These are phyloP conservation scores for Sceloporus undulatus DNA, from an alignment of 2,113 vertebrate species.

Conservation along the genomic window DNA sequence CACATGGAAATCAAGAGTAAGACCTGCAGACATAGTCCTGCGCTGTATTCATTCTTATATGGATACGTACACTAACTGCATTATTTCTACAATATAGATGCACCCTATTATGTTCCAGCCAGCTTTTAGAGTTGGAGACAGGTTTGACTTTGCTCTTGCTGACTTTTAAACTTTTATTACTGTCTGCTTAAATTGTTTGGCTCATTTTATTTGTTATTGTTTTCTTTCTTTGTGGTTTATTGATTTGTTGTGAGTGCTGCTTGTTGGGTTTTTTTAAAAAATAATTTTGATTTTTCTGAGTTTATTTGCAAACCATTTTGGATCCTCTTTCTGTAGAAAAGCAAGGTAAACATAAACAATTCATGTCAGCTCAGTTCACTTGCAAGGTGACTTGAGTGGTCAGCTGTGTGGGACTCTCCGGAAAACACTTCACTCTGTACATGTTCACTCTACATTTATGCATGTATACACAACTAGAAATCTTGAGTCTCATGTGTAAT, in stretches of 20 bases:
- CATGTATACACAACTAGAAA: no score
- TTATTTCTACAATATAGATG: no score
- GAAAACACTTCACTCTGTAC: not conserved
- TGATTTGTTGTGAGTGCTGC: not conserved
- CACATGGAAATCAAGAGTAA: no score
- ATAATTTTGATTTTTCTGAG: not conserved
- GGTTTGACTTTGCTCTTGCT: not conserved
- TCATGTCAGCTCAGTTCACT: not conserved
- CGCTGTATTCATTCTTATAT: not conserved
- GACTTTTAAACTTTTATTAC: not conserved
- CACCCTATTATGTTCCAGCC: not conserved
- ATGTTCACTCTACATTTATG: no score
- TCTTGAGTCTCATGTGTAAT: no score
- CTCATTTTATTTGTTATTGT: not conserved
- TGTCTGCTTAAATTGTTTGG: not conserved
- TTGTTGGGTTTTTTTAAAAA: not conserved
- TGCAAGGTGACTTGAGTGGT: not conserved
- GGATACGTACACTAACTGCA: not conserved
- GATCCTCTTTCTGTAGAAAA: not conserved
- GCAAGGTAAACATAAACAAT: not conserved
- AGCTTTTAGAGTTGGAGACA: not conserved
- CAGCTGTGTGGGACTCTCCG: not conserved
- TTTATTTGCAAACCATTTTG: not conserved
- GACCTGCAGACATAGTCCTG: no score
- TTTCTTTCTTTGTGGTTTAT: not conserved